These are phyloP conservation scores for Phainopepla nitens DNA, from an alignment of 2,113 vertebrate genomes.

Conservation along the genomic window DNA sequence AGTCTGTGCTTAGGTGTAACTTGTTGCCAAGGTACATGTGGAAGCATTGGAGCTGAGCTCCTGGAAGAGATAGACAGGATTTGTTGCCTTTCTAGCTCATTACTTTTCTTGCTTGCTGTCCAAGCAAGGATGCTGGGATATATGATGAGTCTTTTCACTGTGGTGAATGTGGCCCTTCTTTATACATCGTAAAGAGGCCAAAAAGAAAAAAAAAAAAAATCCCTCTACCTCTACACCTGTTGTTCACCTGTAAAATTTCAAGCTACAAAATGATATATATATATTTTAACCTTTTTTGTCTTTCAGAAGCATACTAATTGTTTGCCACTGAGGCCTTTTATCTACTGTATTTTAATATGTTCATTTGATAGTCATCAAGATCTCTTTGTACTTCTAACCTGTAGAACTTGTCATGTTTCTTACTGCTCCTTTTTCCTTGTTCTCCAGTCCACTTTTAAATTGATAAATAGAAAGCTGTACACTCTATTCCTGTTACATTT, in stretches of 20 bases:
- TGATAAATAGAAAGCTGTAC: slow-evolving; percentile 51
- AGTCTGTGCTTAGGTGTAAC: background rate
- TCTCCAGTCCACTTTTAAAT: slow-evolving; percentile 55
- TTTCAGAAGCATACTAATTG: slow-evolving; percentile 54
- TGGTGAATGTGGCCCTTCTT: slow-evolving; percentile 63
- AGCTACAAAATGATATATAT: slow-evolving; percentile 36
- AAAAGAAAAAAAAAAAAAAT: slow-evolving; percentile 20
- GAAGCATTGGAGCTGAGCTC: slow-evolving; percentile 48
- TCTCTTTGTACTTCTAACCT: slow-evolving; percentile 48
- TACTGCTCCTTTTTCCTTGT: slow-evolving; percentile 37
- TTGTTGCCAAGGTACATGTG: slow-evolving; percentile 31
- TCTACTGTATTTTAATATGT: slow-evolving; percentile 50
- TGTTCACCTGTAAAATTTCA: slow-evolving; percentile 57
- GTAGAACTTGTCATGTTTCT: slow-evolving; percentile 50
- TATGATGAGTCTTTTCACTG: slow-evolving; percentile 64
- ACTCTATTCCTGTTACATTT: slow-evolving; percentile 45
- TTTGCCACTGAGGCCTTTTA: slow-evolving; percentile 61
- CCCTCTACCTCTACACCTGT: slow-evolving; percentile 59
- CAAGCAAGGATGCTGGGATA: slow-evolving; percentile 63
- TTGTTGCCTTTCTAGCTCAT: slow-evolving; percentile 55
- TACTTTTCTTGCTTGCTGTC: slow-evolving; percentile 56
- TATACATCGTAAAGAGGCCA: slow-evolving; percentile 63
- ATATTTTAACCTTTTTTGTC: slow-evolving; percentile 55
- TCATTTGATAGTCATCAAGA: slow-evolving; percentile 45
- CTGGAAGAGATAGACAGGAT: slow-evolving; percentile 46